phyloP scores from a whole-genome alignment of 2,113 vertebrate species.

The Nematolebias whitei region DNA sequence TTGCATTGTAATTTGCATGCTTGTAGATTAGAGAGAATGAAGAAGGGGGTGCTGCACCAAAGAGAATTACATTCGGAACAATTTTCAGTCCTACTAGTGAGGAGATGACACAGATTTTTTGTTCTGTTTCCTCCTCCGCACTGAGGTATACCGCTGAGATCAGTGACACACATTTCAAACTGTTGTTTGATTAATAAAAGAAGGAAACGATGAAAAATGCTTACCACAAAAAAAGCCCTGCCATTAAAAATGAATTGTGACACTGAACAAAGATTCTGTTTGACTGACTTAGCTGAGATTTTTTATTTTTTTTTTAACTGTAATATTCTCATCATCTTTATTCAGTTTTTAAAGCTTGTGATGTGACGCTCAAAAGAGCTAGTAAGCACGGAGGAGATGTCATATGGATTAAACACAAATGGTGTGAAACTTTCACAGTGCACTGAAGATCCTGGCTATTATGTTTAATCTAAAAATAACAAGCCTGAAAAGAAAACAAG shows the following conservation, averaged over 20 bases:
- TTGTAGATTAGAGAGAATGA: constrained; percentile 70
- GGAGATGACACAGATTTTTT: constrained; percentile 68
- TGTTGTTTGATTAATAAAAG: constrained; percentile 82
- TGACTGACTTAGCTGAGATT: constrained; percentile 75
- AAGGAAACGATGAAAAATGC: constrained; percentile 75
- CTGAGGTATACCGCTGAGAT: constrained; percentile 74
- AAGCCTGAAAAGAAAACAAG: constrained; percentile 82
- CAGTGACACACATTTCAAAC: constrained; percentile 76
- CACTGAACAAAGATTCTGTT: constrained; percentile 72
- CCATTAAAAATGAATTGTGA: constrained; percentile 80
- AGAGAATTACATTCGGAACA: constrained; percentile 70
- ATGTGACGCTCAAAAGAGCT: constrained; percentile 66
- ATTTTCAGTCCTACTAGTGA: constrained; percentile 67
- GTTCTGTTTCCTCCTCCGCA: constrained; percentile 65
- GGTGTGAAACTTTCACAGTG: constrained; percentile 70
- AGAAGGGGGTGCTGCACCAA: constrained; percentile 69
- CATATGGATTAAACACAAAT: constrained; percentile 75
- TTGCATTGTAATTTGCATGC: constrained; percentile 78
- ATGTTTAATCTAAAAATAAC: constrained; percentile 83
- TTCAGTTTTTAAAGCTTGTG: constrained; percentile 71
- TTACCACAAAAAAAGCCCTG: constrained; percentile 64
- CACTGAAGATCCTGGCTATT: constrained; percentile 72
- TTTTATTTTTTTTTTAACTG: constrained; percentile 58
- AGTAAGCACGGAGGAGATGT: constrained; percentile 72
- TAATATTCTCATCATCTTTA: constrained; percentile 77